Evolutionary conservation across 2,113 vertebrate genomes (phyloP).

Genomic region (Gobius niger): DNA sequence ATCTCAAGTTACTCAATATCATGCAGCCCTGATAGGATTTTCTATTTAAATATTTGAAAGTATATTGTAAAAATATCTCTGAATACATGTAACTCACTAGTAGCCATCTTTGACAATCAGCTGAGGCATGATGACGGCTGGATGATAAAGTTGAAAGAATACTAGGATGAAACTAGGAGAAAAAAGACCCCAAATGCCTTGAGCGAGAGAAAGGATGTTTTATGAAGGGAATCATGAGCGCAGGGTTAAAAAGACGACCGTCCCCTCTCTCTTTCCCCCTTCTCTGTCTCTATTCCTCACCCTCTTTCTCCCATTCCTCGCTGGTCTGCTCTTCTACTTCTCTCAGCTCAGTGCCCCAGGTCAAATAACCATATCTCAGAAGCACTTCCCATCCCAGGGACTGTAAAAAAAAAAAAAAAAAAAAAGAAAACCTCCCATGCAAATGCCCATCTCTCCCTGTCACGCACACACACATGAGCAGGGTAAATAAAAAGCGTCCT

Average conservation of each 20-base stretch:
- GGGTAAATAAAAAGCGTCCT: conserved; percentile 21
- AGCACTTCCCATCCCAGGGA: conserved; percentile 56
- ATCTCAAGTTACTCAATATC: no score
- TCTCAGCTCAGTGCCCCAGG: conserved; percentile 59
- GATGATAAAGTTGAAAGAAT: conserved; percentile 30
- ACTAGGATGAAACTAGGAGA: conserved; percentile 6
- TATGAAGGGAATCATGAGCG: conserved; percentile 27
- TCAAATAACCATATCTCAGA: conserved; percentile 70
- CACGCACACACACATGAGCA: conserved; percentile 7
- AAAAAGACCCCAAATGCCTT: conserved; percentile 24
- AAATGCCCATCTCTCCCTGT: conserved; percentile 37
- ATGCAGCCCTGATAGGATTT: no score
- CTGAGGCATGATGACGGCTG: conserved; percentile 8
- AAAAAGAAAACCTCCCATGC: conserved; percentile 24
- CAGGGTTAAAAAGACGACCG: conserved; percentile 48
- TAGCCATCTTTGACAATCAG: neutral
- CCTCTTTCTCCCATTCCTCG: neutral
- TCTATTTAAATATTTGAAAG: no score
- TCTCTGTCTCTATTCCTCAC: neutral
- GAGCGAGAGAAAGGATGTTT: conserved; percentile 37
- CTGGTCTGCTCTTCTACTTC: conserved; percentile 57
- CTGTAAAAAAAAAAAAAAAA: conserved; percentile 30
- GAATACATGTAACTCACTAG: neutral
- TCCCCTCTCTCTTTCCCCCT: conserved; percentile 19
- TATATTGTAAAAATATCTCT: neutral